These are phyloP conservation scores for Protobothrops flavoviridis DNA, from an alignment of 2,113 vertebrate species.

Conservation along the genomic window DNA sequence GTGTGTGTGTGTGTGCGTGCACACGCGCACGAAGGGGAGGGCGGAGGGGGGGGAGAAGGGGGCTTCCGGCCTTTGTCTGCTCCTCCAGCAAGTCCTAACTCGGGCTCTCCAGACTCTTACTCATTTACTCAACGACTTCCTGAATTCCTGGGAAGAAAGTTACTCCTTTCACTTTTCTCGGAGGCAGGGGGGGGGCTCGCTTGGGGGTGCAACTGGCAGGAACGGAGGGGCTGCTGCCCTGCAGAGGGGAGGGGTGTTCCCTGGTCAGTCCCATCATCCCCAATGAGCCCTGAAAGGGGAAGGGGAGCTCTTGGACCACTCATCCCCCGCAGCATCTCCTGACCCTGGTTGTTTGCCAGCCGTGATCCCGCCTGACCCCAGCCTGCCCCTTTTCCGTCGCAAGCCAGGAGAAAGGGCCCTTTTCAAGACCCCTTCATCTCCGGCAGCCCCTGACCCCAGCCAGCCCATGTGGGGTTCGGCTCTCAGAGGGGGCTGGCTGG, in stretches of 20 bases:
- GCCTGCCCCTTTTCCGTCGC: background rate
- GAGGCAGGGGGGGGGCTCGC: too few relatives aligned
- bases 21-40: too few relatives aligned
- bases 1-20: too few relatives aligned
- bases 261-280: background rate
- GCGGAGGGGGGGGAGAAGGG: background rate
- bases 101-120: background rate
- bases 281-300: background rate
- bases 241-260: background rate
- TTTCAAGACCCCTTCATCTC: background rate
- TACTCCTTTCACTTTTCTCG: background rate
- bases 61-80: background rate
- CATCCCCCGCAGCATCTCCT: background rate
- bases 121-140: background rate
- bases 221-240: background rate
- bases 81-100: background rate
- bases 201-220: background rate
- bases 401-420: background rate
- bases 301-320: background rate
- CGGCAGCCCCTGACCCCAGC: background rate
- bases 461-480: background rate
- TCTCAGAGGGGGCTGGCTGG: background rate
- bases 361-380: background rate
- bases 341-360: background rate
- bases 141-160: background rate